A percentile compares a stretch with the other conserved stretches of the same genome.
phyloP scores from a whole-genome alignment of 2,797 vertebrate species.

The Arvicola amphibius region DNA sequence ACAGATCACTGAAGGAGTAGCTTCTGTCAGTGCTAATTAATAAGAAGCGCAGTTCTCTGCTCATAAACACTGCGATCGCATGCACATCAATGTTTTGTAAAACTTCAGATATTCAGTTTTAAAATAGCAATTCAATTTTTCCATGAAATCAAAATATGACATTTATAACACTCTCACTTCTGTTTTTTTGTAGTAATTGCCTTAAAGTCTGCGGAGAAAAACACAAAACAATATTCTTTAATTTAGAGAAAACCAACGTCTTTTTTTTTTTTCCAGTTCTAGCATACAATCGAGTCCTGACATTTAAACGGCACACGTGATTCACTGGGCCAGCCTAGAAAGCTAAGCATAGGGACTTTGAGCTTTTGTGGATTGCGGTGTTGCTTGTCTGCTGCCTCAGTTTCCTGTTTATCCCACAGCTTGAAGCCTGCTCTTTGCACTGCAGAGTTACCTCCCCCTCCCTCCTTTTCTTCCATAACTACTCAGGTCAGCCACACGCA shows the following conservation, averaged over 20 bases:
- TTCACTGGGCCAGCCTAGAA: not conserved
- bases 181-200: conserved; percentile 41
- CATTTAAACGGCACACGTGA: conserved; percentile 42
- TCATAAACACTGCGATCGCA: not conserved
- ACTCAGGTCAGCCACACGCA: not conserved
- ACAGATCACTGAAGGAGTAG: not conserved
- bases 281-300: not conserved
- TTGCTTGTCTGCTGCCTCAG: not conserved
- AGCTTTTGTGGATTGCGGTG: not conserved
- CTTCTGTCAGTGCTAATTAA: conserved; percentile 19
- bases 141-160: conserved; percentile 47
- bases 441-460: not conserved
- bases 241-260: not conserved
- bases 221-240: conserved; percentile 22
- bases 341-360: not conserved
- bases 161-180: not conserved
- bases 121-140: conserved; percentile 45
- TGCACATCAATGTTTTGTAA: conserved; percentile 51
- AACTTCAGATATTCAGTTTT: conserved; percentile 59
- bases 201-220: conserved; percentile 25
- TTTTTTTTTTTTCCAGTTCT: not conserved
- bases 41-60: conserved; percentile 27
- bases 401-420: not conserved
- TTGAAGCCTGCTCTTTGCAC: not conserved
- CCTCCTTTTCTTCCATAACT: not conserved